Conservation (phyloP, 35 echinoderm and acorn worm species). For the Patiria miniata region DNA sequence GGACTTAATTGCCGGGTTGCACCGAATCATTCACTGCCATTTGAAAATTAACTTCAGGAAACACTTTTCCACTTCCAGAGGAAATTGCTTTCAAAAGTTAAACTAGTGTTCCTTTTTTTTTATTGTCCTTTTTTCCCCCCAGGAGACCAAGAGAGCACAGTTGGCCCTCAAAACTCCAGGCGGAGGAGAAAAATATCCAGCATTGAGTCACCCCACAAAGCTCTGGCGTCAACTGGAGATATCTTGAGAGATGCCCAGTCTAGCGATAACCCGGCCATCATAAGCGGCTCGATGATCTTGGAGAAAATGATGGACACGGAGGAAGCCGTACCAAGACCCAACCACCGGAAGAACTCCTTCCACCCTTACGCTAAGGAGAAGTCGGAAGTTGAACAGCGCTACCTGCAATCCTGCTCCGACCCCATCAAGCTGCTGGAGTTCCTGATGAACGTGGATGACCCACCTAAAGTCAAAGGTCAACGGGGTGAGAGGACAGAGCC, state of each 20-base stretch:
- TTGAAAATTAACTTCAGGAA: too few relatives aligned
- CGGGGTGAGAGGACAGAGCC: neutral
- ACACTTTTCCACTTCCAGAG: too few relatives aligned
- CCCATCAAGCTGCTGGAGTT: slow-evolving; percentile 5
- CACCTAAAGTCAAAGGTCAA: neutral
- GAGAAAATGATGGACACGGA: slow-evolving; percentile 9
- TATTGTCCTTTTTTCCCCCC: too few relatives aligned
- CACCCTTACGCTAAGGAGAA: slow-evolving; percentile 6
- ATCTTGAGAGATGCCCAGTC: neutral
- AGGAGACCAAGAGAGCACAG: too few relatives aligned
- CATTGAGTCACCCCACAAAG: neutral
- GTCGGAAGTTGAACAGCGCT: neutral
- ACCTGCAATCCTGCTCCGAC: slow-evolving; percentile 8
- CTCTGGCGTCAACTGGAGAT: neutral
- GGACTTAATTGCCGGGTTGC: too few relatives aligned
- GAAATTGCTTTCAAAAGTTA: too few relatives aligned
- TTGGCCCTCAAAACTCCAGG: neutral
- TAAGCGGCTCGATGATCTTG: neutral
- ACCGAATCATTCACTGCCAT: too few relatives aligned
- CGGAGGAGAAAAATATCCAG: neutral
- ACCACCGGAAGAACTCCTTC: neutral
- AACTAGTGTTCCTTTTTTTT: too few relatives aligned
- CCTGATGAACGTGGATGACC: neutral
- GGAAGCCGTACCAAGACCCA: neutral
- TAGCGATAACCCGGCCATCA: neutral